phyloP scores from a whole-genome alignment of 2,797 vertebrate species.

The Acanthurus tractus region DNA sequence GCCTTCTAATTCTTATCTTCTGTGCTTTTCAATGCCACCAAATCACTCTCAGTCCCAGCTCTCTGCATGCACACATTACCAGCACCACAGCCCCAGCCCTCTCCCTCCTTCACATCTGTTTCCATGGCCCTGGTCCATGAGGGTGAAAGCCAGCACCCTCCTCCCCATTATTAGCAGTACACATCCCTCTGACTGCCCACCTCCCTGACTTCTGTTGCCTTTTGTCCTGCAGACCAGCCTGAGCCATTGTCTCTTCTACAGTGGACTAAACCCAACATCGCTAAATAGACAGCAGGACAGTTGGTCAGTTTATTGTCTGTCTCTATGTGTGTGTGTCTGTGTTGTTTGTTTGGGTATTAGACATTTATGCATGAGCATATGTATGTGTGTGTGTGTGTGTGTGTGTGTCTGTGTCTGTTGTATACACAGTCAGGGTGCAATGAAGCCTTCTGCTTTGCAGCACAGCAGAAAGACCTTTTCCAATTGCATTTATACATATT shows the following conservation, averaged over 20 bases:
- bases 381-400: not conserved
- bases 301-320: constrained; percentile 73
- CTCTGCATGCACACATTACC: constrained; percentile 32
- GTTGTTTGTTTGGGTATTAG: constrained; percentile 39
- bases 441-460: constrained; percentile 46
- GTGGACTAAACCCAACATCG: constrained; percentile 61
- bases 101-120: constrained; percentile 80
- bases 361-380: constrained; percentile 39
- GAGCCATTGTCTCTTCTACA: constrained; percentile 57
- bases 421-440: constrained; percentile 13
- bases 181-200: constrained; percentile 63
- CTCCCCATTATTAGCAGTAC: constrained; percentile 77
- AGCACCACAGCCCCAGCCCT: not conserved
- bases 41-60: constrained; percentile 38
- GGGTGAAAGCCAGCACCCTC: constrained; percentile 79
- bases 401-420: constrained; percentile 45
- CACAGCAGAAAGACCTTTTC: constrained; percentile 16
- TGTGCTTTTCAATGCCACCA: constrained; percentile 44
- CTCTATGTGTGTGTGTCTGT: constrained; percentile 46
- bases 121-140: constrained; percentile 72
- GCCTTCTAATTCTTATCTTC: constrained; percentile 57
- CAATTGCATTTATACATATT: constrained; percentile 7
- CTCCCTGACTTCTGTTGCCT: constrained; percentile 76
- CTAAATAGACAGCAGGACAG: constrained; percentile 75
- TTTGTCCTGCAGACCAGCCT: constrained; percentile 67